Base-by-base conservation (phyloP, 2,113 vertebrate species). In the Poecile atricapillus region DNA sequence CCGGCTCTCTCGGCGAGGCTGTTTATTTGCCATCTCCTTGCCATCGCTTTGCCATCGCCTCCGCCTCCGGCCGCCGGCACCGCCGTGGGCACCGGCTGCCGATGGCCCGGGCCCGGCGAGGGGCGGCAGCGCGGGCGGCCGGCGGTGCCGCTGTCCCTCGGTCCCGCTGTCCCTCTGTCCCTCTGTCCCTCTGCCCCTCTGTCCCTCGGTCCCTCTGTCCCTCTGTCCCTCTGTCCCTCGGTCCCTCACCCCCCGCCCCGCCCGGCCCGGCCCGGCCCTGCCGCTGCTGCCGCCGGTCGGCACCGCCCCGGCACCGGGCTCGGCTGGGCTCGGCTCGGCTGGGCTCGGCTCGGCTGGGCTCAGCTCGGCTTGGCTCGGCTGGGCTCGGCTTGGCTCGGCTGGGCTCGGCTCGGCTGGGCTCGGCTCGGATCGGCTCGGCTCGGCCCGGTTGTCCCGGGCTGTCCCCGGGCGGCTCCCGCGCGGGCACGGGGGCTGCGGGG, bases 21-120 rank as follows among this genome's bases (percentile, higher is more conserved):
- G 79, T 95, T 97, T 93, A 46, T 95, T 96, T 95, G 92, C 95
- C 90, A 37, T 94, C 39, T 46, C 96, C 94, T 93, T 82, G 65
- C 94, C 90, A 37, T 94, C 37, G 50, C 96, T 94, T 93, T 82
- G 65, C 94, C 94, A 71, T 95, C 75, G 71, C 93, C 85, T 79
- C 50, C 37, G 35, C 89, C 91, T 94, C 81, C 68, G 64, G 18
- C 39, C 70, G 64, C 90, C 94, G n/a, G 64, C 70, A 82, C 75
- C 49, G 82, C 89, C 44, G 94, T 95, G 88, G 97, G 95, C 93
- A 92, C 93, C 77, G 59, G 4, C 33, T 43, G 81, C 20, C 71
- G n/a, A 27, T 82, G 70, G 30, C 43, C 41, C 81, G 67, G 53
- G 35, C 43, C 44, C 28, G 77, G 76, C 20, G 27, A 39, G 79